Evolutionary conservation across 2,113 vertebrate genomes (phyloP), one percentile per base, ranked within the genome.

Genomic region (Chloroceryle aenea): DNA sequence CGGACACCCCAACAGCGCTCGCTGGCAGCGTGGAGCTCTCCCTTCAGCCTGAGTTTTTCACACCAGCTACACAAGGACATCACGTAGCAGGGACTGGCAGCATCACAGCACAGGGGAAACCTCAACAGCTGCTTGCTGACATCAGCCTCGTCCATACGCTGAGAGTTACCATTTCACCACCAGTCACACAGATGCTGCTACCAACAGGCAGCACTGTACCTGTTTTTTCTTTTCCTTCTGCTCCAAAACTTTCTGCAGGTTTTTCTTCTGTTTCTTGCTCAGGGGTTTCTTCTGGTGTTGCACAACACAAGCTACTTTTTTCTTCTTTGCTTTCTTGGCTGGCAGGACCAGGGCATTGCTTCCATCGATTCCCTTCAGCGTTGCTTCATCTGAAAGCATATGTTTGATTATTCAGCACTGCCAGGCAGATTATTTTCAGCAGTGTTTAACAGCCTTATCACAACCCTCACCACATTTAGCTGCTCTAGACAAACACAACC

Each of bases 161-260:
- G 2, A 3, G 0, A 52, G 5, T 7, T 7, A 22, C 3, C 3
- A 0, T 4, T 38, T 38, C 1, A 14, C 10, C 23, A 15, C 9
- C 4, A 23, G 6, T 7, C n/a, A 18, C 23, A 23, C 3, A 12
- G 9, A 25, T 5, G 18, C 16, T 17, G 43, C 1, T 6, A 6
- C 18, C 27, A 12, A 13, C 1, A 10, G 3, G 27, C 3, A 19
- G 3, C 50, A 30, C 4, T 7, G 0, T 74, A 99, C 99, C 98
- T 99, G 98, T 17, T 96, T 97, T 91, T 99, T 99, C 95, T 99
- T 99, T 18, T 99, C 98, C 83, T 99, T 99, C 73, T 98, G 98
- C 71, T 99, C 99, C 84, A 99, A 52, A 77, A 99, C 91, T 61
- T 98, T 99, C 97, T 99, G 98, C 78, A 99, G 96, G 56, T 97